These are phyloP conservation scores for Paramisgurnus dabryanus DNA, from an alignment of 2,113 vertebrate genomes.

Conservation along the genomic window DNA sequence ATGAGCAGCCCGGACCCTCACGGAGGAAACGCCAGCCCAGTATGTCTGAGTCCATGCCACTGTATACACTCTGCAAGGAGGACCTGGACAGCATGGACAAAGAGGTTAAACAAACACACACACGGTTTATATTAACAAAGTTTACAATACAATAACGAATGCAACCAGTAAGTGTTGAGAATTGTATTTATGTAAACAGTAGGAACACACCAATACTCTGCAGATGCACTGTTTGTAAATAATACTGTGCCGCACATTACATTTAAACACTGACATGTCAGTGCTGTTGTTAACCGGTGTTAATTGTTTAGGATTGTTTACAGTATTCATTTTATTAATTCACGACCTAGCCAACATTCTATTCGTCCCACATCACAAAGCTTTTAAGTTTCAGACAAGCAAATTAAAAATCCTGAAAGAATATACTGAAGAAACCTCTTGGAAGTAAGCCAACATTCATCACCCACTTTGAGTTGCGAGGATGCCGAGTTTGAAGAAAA, in stretches of 20 bases:
- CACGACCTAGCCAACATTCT: constrained; percentile 22
- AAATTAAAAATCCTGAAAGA: constrained; percentile 48
- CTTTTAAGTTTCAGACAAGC: constrained; percentile 36
- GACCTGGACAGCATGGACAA: constrained; percentile 98
- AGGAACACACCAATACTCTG: no score
- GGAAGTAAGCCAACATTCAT: constrained; percentile 4
- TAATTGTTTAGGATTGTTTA: constrained; percentile 20
- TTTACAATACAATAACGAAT: no score
- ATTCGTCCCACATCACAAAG: constrained; percentile 4
- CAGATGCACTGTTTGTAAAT: no score
- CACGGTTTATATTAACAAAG: no score
- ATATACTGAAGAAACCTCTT: not conserved
- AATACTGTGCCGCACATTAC: not conserved
- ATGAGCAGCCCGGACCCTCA: constrained; percentile 85
- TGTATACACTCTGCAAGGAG: constrained; percentile 96
- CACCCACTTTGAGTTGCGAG: constrained; percentile 4
- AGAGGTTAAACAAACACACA: constrained; percentile 79
- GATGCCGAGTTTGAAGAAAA: constrained; percentile 12
- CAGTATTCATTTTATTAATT: constrained; percentile 27
- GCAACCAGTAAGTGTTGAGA: no score
- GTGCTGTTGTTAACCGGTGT: not conserved
- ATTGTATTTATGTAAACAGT: no score
- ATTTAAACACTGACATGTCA: not conserved
- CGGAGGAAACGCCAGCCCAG: constrained; percentile 90
- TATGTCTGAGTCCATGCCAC: constrained; percentile 95